These are phyloP conservation scores for Poeciliopsis gracilis DNA, from an alignment of 2,797 vertebrate species.

Conservation along the genomic window DNA sequence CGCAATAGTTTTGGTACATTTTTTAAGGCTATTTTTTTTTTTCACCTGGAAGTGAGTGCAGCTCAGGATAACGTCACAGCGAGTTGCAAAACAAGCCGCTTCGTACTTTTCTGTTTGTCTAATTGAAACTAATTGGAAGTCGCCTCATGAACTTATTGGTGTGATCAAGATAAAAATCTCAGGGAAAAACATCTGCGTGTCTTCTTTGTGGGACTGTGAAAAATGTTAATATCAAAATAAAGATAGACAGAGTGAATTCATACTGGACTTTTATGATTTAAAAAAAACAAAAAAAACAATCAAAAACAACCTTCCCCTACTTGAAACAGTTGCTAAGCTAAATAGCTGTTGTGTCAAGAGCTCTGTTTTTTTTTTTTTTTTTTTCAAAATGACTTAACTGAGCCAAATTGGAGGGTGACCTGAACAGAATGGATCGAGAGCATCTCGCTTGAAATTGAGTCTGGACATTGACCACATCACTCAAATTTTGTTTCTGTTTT, in stretches of 20 bases:
- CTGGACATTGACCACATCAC: not conserved
- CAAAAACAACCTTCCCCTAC: not conserved
- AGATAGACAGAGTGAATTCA: not conserved
- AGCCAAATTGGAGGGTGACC: not conserved
- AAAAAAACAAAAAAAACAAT: too few species aligned
- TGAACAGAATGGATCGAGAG: not conserved
- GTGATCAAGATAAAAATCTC: not conserved
- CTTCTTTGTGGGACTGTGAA: not conserved
- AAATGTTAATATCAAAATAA: not conserved
- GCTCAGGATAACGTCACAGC: not conserved
- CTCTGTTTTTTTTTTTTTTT: too few species aligned
- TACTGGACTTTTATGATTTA: not conserved
- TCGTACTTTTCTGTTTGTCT: not conserved
- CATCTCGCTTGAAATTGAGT: not conserved
- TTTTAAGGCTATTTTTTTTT: not conserved
- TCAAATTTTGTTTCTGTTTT: not conserved
- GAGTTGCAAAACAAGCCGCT: not conserved
- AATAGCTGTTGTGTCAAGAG: not conserved
- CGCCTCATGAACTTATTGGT: not conserved
- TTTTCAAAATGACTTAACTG: not conserved
- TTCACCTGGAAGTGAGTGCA: not conserved
- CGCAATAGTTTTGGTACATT: not conserved
- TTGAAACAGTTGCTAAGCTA: not conserved
- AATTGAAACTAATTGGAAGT: not conserved
- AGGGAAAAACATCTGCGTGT: not conserved